Evolutionary conservation across 2,888 invertebrate genomes (phyloP), one percentile per base, ranked within the genome.

Genomic region (Trissoscelio sp.): DNA sequence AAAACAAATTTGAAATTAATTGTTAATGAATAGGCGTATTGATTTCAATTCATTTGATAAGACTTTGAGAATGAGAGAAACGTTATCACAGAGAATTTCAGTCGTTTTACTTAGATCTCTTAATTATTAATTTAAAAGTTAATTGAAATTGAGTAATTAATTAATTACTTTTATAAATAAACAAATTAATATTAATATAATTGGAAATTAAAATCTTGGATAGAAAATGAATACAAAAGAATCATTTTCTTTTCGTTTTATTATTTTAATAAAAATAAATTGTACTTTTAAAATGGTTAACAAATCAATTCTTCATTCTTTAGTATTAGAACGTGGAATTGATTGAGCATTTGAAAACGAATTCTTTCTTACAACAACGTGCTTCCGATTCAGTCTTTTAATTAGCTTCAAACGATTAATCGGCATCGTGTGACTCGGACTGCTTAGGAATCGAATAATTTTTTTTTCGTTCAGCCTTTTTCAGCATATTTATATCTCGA

Each of bases 51-150:
- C 9, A 12, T 20, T 20, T 20, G 9, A 11, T 12, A 28, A 34
- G 11, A 28, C 16, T 34, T 20, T 48, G 5, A 55, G 14, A 34
- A 57, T 3, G 22, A 69, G 44, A 28, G 42, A 62, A 69, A 62
- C 39, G 4, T 70, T 79, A 79, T 79, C 79, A 79, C 79, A 79
- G 73, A 73, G 79, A 60, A 72, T 67, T 58, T 73, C 79, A 79
- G 72, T 73, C 79, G 12, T 28, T 58, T 72, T 12, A 37, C 3
- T 20, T 75, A 34, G 44, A 58, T 39, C 20, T 20, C 24, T 58
- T 4, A 67, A 28, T 66, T 12, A 51, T 31, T 5, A 46, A 3
- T 37, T 37, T 4, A n/a, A 37, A n/a, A 24, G 24, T 24, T 24
- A 24, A 9, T 11, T 24, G 24, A 24, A 24, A 24, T 24, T 24